Conservation (phyloP, 2,797 vertebrate genomes). For the Falco naumanni region DNA sequence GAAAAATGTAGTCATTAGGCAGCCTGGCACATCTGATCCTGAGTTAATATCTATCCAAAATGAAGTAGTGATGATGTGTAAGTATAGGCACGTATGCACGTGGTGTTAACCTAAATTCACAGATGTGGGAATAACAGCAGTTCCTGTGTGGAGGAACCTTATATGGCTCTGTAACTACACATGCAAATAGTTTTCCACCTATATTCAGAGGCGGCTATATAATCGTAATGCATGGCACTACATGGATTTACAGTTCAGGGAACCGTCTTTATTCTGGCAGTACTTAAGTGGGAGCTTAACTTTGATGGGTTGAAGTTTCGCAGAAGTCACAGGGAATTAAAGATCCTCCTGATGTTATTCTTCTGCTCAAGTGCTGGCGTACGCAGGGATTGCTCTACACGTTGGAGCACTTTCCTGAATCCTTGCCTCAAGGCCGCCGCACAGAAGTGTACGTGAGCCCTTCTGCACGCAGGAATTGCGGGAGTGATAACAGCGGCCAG, state of each 20-base stretch:
- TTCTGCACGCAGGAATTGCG: neutral
- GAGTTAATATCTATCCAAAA: neutral
- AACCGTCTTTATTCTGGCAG: neutral
- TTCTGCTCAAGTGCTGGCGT: neutral
- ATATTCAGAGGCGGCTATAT: neutral
- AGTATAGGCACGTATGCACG: neutral
- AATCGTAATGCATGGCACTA: neutral
- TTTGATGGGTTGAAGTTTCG: neutral
- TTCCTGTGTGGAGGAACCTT: neutral
- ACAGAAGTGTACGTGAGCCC: neutral
- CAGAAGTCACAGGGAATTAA: neutral
- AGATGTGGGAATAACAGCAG: neutral
- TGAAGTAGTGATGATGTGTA: neutral
- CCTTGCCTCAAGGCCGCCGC: conserved; percentile 43
- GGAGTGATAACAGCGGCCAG: neutral
- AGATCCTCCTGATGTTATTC: neutral
- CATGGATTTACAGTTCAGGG: neutral
- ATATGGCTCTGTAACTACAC: neutral
- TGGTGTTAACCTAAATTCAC: neutral
- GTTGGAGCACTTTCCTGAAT: conserved; percentile 33
- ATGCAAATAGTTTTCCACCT: neutral
- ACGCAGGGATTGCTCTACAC: neutral
- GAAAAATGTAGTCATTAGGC: neutral
- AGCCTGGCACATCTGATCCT: neutral
- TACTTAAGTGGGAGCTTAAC: neutral